Percentiles rank a stretch among this genome's conserved stretches.
These are phyloP conservation scores for Tipula lateralis DNA, from an alignment of 2,888 invertebrate species.

Conservation along the genomic window DNA sequence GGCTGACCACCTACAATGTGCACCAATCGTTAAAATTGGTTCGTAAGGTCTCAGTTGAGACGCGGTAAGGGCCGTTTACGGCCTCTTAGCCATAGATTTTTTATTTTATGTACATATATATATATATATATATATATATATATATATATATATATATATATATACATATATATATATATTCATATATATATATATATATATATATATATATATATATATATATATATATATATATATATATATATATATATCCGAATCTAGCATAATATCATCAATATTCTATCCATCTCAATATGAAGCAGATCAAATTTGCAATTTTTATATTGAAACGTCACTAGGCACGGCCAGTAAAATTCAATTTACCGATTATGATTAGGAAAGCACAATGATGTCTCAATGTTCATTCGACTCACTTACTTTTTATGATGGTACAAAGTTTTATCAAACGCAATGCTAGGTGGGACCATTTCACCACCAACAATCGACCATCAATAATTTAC, in stretches of 20 bases:
- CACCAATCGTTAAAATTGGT: too few relatives aligned
- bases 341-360: slow-evolving; percentile 63
- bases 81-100: too few relatives aligned
- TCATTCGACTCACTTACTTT: slow-evolving; percentile 53
- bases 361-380: slow-evolving; percentile 63
- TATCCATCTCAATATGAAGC: slow-evolving; percentile 67
- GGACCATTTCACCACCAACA: slow-evolving; percentile 54
- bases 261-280: slow-evolving; percentile 65
- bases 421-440: slow-evolving; percentile 60
- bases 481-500: slow-evolving; percentile 69
- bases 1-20: too few relatives aligned
- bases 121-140: too few relatives aligned
- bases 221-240: too few relatives aligned
- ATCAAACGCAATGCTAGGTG: slow-evolving; percentile 63
- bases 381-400: slow-evolving; percentile 47
- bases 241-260: slow-evolving; percentile 52
- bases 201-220: too few relatives aligned
- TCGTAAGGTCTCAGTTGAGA: too few relatives aligned
- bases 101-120: too few relatives aligned
- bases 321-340: slow-evolving; percentile 59
- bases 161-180: too few relatives aligned
- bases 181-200: too few relatives aligned
- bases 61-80: too few relatives aligned
- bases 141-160: too few relatives aligned
- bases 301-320: slow-evolving; percentile 61